Percentiles rank a stretch among this genome's conserved stretches.
Evolutionary conservation across 1,140 invertebrate genomes (phyloP).

Genomic region (Thalassaphorura encarpata): DNA sequence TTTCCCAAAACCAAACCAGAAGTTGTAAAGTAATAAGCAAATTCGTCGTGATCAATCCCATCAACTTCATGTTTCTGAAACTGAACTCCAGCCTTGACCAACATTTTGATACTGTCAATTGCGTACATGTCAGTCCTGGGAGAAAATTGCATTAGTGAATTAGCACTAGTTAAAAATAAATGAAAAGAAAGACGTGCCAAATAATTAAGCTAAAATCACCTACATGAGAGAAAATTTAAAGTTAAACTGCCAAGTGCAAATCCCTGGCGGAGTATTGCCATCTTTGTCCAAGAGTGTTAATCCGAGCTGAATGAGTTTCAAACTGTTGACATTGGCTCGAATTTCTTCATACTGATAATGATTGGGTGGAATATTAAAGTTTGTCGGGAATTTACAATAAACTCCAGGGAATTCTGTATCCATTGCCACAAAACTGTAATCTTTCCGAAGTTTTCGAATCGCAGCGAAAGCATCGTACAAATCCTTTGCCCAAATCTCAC

Average conservation of each 20-base stretch:
- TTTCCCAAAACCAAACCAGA: constrained; percentile 82
- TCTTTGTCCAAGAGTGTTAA: constrained; percentile 92
- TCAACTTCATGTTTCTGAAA: constrained; percentile 96
- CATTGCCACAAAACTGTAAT: constrained; percentile 97
- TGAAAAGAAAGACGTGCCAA: not conserved
- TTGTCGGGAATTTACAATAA: too few species aligned
- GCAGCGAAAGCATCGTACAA: constrained; percentile 91
- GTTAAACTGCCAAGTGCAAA: constrained; percentile 95
- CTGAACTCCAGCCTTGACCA: constrained; percentile 92
- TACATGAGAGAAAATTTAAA: constrained; percentile 88
- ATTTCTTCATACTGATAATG: too few species aligned
- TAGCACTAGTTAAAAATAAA: not conserved
- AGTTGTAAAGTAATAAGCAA: constrained; percentile 95
- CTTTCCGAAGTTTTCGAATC: constrained; percentile 75
- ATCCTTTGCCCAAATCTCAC: constrained; percentile 95
- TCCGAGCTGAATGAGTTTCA: constrained; percentile 91
- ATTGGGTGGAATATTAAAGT: too few species aligned
- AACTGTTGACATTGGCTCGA: constrained; percentile 89
- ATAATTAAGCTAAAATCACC: not conserved
- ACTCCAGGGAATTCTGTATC: constrained; percentile 99
- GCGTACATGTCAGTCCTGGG: constrained; percentile 84
- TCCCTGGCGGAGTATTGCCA: constrained; percentile 75
- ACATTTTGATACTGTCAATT: constrained; percentile 92
- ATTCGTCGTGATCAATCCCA: constrained; percentile 90
- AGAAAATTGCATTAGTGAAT: too few species aligned